These are phyloP conservation scores for Drosophila sordidapex DNA, from an alignment of 2,888 invertebrate species.

Conservation along the genomic window DNA sequence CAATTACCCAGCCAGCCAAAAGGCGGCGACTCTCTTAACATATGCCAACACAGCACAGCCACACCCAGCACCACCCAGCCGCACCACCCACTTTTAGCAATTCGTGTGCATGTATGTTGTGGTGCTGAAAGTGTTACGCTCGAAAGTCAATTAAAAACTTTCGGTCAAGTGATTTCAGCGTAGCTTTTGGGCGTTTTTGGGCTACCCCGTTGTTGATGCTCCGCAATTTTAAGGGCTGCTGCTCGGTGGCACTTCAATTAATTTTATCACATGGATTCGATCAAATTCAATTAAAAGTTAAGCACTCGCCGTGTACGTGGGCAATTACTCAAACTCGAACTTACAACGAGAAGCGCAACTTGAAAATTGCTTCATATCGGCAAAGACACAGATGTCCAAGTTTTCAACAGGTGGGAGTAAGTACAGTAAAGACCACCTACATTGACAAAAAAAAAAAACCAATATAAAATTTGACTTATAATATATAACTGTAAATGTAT, in stretches of 20 bases:
- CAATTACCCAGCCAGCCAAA: slow-evolving; percentile 36
- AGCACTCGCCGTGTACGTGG: slow-evolving; percentile 68
- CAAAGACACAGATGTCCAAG: slow-evolving; percentile 1
- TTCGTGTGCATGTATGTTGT: neutral
- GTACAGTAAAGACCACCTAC: neutral
- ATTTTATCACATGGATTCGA: slow-evolving; percentile 78
- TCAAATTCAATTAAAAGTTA: slow-evolving; percentile 81
- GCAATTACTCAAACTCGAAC: slow-evolving; percentile 65
- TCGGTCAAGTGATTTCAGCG: slow-evolving; percentile 61
- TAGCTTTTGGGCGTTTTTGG: neutral
- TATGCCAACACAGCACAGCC: slow-evolving; percentile 57
- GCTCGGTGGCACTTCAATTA: slow-evolving; percentile 54
- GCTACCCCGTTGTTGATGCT: neutral
- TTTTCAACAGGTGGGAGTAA: slow-evolving; percentile 55
- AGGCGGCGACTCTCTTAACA: slow-evolving; percentile 22
- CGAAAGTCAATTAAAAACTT: slow-evolving; percentile 76
- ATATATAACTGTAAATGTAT: neutral
- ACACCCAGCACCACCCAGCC: neutral
- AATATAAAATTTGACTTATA: neutral
- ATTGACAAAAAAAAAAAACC: neutral
- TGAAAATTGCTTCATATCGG: slow-evolving; percentile 36
- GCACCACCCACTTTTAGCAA: neutral
- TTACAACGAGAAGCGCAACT: slow-evolving; percentile 31
- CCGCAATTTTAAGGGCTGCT: neutral
- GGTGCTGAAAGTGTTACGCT: slow-evolving; percentile 42